Evolutionary conservation across 1,140 invertebrate species (phyloP), one percentile per base, ranked within the genome.

Genomic region (Brachionus manjavacas): DNA sequence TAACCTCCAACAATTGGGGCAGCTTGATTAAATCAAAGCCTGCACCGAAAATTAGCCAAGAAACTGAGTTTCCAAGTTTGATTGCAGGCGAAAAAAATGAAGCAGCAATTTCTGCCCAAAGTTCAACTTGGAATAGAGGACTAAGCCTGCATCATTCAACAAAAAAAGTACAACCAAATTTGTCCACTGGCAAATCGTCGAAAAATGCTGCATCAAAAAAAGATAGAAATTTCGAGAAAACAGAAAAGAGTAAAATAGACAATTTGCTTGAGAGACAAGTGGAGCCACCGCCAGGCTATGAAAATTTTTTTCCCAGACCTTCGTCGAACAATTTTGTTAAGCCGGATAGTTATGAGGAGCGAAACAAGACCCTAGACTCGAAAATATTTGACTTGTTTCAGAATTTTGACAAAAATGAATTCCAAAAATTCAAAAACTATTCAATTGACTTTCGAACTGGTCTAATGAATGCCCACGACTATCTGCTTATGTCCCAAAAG

Each of bases 341-440:
- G 64, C 79, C 79, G 41, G 16, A 64, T 9, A 39, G 46, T 41
- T 81, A 64, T 25, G 79, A 81, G 7, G 31, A 81, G 64, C n/a
- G 79, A 43, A 81, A 81, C 20, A 28, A 41, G 14, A 28, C 16
- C 12, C 14, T 81, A 0, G 60, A 68, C 9, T 43, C 52, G 14
- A 68, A 43, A 31, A 25, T 81, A 6, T 68, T 35, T 25, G 3
- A 11, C 14, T 31, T 81, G 25, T 81, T 81, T 35, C 25, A 55
- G 14, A 14, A 46, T 49, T 76, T 46, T 49, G 49, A 46, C 46
- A 25, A 20, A 1, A 39, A 25, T n/a, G 79, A 81, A 81, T 81
- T 81, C 12, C 49, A 81, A 64, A 60, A 39, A 23, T 81, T 81
- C 12, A 81, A 81, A 68, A 12, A 68, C 8, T 28, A 16, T 35